Percentiles rank a stretch among this genome's conserved stretches.
Conservation (phyloP, 2,113 vertebrate genomes). For the Atractosteus spatula region DNA sequence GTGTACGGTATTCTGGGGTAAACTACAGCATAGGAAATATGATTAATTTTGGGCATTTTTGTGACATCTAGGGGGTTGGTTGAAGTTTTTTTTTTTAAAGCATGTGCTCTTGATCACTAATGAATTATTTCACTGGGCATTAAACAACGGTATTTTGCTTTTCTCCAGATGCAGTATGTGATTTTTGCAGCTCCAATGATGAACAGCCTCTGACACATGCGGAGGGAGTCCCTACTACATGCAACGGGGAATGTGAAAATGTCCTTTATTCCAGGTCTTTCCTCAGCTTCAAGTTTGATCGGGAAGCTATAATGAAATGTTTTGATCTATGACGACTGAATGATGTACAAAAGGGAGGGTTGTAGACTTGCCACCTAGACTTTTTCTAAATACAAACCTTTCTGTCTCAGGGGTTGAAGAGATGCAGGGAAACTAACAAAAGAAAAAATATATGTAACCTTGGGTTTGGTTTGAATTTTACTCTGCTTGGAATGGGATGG, state of each 20-base stretch:
- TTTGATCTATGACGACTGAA: conserved; percentile 78
- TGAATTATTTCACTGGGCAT: background rate
- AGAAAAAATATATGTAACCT: conserved; percentile 28
- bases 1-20: conserved; percentile 17
- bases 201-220: conserved; percentile 52
- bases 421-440: conserved; percentile 6
- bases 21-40: background rate
- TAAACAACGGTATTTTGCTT: background rate
- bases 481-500: conserved; percentile 49
- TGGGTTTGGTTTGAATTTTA: conserved; percentile 53
- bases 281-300: conserved; percentile 90
- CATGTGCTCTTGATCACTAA: background rate
- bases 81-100: background rate
- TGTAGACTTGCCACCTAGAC: background rate
- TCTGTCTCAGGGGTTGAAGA: conserved; percentile 68
- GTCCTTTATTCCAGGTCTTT: conserved; percentile 83
- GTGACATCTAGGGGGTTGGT: background rate
- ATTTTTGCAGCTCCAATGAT: conserved; percentile 61
- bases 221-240: conserved; percentile 53
- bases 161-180: conserved; percentile 53
- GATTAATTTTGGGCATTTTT: background rate
- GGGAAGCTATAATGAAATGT: conserved; percentile 91
- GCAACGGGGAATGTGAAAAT: conserved; percentile 68
- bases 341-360: background rate
- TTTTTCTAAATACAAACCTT: conserved; percentile 47